Base-by-base conservation (phyloP, 2,888 invertebrate genomes). In the Notodonta dromedarius region DNA sequence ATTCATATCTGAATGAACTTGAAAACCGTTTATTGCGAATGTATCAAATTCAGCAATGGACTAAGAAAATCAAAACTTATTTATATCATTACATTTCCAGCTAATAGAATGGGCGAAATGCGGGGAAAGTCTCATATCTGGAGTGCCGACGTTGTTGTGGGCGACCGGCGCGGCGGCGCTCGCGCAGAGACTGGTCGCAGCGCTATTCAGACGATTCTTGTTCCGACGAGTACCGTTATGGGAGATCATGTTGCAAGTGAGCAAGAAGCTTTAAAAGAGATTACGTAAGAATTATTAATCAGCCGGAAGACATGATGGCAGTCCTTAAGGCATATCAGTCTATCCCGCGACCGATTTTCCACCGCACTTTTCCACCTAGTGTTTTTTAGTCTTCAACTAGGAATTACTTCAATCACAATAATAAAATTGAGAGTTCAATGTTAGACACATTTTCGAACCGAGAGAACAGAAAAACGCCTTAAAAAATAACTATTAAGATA, bases 181-280 rank as follows among this genome's bases (percentile, higher is more conserved):
- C 5, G 84, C 92, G 42, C 88, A 90, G 58, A 79, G 90, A 5
- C 66, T 91, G 53, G 79, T 92, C 11, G 51, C 77, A 2, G 73
- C 84, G 0, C 78, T 93, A 44, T 93, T 93, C 80, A 80, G 86
- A 48, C 75, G 91, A 55, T 92, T 88, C 73, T 66, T 92, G 64
- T 93, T 93, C 80, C 78, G 93, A 32, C 73, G 93, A 9, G 85
- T 90, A 14, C 89, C 92, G 6, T 65, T 88, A 6, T 93, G 93
- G 93, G 93, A 93, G 71, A 69, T 87, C 14, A 70, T 89, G 39
- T 69, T 93, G 50, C 92, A 93, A 85, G 93, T 91, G 66, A 57
- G 60, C 24, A 35, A 35, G 35, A 35, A 5, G 6, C 35, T 35
- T 6, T 35, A 35, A 24, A 7, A 3, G 7, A 35, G 7, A 35